Evolutionary conservation across 2,113 vertebrate genomes (phyloP).

Genomic region (Brachypodius melanocephalos): DNA sequence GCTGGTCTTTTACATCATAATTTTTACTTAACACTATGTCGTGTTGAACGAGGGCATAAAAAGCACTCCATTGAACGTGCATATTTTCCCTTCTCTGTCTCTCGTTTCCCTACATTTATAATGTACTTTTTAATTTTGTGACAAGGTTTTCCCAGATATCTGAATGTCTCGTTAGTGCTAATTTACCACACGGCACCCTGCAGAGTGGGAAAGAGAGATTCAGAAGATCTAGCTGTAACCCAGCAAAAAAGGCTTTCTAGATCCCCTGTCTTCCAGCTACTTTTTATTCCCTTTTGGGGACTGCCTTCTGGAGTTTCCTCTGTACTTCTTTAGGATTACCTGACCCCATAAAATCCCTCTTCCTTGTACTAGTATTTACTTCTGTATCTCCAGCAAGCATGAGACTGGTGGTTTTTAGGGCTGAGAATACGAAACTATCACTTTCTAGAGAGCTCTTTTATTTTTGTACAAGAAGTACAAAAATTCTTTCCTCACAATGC

Average conservation of each 20-base stretch:
- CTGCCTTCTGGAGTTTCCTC: neutral
- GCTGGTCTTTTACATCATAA: neutral
- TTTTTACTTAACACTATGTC: neutral
- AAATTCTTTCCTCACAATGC: neutral
- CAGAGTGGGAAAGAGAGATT: neutral
- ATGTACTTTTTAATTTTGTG: neutral
- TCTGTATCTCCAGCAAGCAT: neutral
- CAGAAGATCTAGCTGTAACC: neutral
- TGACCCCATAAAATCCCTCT: neutral
- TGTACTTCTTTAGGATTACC: neutral
- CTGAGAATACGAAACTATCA: neutral
- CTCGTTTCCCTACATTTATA: neutral
- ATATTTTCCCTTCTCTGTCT: neutral
- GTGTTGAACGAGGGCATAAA: neutral
- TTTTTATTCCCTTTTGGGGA: neutral
- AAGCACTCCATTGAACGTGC: neutral
- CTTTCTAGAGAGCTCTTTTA: neutral
- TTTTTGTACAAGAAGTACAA: neutral
- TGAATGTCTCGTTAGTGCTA: neutral
- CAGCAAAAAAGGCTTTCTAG: neutral
- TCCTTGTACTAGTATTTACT: neutral
- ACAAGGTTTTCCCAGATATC: neutral
- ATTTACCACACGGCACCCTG: neutral
- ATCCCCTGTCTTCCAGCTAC: fast-evolving
- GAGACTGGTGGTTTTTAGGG: neutral